phyloP scores from a whole-genome alignment of 2,113 vertebrate species.

The Cavia porcellus region DNA sequence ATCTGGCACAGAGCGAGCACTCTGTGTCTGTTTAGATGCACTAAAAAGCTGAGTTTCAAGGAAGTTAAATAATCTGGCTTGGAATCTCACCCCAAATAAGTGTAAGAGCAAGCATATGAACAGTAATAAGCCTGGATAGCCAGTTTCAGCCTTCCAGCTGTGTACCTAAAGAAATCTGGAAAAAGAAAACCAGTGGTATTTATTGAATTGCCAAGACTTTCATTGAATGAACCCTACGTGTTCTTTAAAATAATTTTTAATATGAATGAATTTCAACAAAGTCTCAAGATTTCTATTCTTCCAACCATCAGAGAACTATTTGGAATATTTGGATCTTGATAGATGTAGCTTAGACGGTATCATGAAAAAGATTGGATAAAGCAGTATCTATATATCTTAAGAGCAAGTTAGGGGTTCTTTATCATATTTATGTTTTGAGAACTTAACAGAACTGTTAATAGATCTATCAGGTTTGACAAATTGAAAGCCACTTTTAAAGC shows the following conservation, averaged over 20 bases:
- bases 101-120: background rate
- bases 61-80: background rate
- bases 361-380: background rate
- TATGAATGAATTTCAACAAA: background rate
- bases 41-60: background rate
- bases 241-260: slow-evolving; percentile 7
- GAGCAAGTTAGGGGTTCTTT: background rate
- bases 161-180: background rate
- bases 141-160: background rate
- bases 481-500: background rate
- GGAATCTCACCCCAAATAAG: background rate
- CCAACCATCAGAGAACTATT: background rate
- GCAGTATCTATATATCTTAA: background rate
- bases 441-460: background rate
- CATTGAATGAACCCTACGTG: slow-evolving; percentile 27
- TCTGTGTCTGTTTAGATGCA: background rate
- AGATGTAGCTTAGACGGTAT: background rate
- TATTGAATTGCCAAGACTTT: background rate
- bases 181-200: background rate
- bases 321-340: background rate
- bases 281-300: background rate
- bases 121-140: background rate
- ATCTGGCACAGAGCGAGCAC: background rate
- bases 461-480: background rate
- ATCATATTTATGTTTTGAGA: background rate